phyloP scores from a whole-genome alignment of 1,140 invertebrate species.

The Drosophila bipectinata region DNA sequence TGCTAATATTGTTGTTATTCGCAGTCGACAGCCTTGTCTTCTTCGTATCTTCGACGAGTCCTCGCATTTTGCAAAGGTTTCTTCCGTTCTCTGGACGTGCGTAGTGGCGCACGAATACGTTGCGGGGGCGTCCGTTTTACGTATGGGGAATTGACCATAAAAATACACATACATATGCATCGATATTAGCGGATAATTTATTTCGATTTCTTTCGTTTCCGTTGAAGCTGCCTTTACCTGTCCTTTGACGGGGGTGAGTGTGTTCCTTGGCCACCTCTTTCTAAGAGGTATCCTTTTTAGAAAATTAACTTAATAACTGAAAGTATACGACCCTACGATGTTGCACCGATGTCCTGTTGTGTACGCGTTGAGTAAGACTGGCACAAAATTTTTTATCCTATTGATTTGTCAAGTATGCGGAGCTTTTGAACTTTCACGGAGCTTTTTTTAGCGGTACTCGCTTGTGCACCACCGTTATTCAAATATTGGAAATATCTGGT shows the following conservation, averaged over 20 bases:
- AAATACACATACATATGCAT: constrained; percentile 43
- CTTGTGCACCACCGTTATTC: neutral
- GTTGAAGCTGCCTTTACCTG: constrained; percentile 13
- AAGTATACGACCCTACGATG: constrained; percentile 20
- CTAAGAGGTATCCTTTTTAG: constrained; percentile 5
- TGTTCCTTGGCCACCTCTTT: constrained; percentile 9
- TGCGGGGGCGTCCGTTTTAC: constrained; percentile 17
- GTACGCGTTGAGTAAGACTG: constrained; percentile 72
- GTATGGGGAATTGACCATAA: constrained; percentile 35
- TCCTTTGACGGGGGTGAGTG: neutral
- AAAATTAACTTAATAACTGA: constrained; percentile 29
- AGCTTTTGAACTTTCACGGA: constrained; percentile 35
- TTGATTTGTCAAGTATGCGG: constrained; percentile 65
- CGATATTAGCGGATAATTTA: constrained; percentile 27
- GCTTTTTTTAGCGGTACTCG: constrained; percentile 41
- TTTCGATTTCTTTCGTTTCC: neutral
- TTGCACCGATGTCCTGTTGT: constrained; percentile 64
- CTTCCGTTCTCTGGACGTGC: constrained; percentile 2
- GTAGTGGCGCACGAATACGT: constrained; percentile 2
- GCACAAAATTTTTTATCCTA: constrained; percentile 49
- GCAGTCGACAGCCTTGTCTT: constrained; percentile 63
- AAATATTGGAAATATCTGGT: neutral
- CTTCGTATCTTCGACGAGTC: constrained; percentile 76
- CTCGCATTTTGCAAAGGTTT: constrained; percentile 70
- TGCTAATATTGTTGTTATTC: constrained; percentile 59